phyloP scores from a whole-genome alignment of 2,888 invertebrate species.

The Eubasilissa splendida region DNA sequence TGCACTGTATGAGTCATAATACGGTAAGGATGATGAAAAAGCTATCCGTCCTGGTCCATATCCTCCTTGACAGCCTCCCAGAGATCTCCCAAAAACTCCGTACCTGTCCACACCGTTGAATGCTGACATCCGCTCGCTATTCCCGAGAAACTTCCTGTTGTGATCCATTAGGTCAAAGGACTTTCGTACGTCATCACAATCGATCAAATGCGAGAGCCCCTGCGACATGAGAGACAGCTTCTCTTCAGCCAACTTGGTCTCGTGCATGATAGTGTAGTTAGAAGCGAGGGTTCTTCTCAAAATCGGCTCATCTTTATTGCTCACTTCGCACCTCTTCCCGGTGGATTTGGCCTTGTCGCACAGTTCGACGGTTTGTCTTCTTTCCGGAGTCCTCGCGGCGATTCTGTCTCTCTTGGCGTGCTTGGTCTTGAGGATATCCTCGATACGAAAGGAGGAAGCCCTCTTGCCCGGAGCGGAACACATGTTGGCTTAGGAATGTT shows the following conservation, averaged over 20 bases:
- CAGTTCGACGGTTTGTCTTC: conserved; percentile 61
- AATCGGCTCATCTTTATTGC: conserved; percentile 6
- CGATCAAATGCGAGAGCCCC: conserved; percentile 7
- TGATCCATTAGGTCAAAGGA: conserved; percentile 3
- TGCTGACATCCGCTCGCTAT: conserved; percentile 43
- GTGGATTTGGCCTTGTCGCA: conserved; percentile 38
- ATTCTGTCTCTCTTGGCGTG: conserved; percentile 66
- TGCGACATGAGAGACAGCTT: conserved; percentile 6
- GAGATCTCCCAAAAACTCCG: conserved; percentile 19
- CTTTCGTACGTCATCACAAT: neutral
- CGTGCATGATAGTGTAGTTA: neutral
- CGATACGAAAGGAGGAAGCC: conserved; percentile 61
- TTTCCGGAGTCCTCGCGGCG: conserved; percentile 12
- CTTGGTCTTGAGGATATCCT: conserved; percentile 61
- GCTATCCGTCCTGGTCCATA: conserved; percentile 12
- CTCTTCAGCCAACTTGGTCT: conserved; percentile 14
- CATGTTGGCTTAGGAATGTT: conserved; percentile 38
- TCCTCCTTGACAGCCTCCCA: neutral
- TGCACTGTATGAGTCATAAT: conserved; percentile 42
- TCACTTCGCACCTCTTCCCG: conserved; percentile 37
- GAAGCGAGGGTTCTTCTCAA: neutral
- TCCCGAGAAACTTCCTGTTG: conserved; percentile 5
- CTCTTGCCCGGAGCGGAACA: conserved; percentile 46
- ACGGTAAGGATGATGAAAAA: conserved; percentile 29
- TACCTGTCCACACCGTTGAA: conserved; percentile 41